Evolutionary conservation across 2,113 vertebrate genomes (phyloP).

Genomic region (Oncorhynchus gorbuscha): DNA sequence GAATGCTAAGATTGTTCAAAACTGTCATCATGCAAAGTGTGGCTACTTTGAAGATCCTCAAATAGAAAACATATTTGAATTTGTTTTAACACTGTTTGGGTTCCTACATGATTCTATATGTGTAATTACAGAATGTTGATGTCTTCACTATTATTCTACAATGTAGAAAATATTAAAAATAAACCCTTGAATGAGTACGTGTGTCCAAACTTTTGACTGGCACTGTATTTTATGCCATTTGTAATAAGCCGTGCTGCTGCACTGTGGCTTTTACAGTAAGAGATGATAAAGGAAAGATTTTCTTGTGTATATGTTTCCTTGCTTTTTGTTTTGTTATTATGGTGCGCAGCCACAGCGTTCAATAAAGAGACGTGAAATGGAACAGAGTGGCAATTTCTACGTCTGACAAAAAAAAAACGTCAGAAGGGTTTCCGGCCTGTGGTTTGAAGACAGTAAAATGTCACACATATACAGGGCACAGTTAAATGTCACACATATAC

Average conservation of each 20-base stretch:
- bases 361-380: conserved; percentile 34
- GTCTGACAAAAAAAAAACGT: conserved; percentile 34
- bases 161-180: too few relatives aligned
- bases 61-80: too few relatives aligned
- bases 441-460: conserved; percentile 51
- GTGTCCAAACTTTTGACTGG: too few relatives aligned
- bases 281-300: conserved; percentile 6
- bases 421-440: conserved; percentile 37
- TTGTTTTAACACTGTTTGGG: too few relatives aligned
- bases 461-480: conserved; percentile 35
- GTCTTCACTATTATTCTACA: too few relatives aligned
- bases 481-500: conserved; percentile 43
- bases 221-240: too few relatives aligned
- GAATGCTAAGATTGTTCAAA: too few relatives aligned
- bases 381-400: conserved; percentile 31
- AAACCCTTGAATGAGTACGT: too few relatives aligned
- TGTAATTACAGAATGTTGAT: too few relatives aligned
- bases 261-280: not conserved
- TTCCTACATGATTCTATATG: too few relatives aligned
- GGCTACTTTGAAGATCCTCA: too few relatives aligned
- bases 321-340: conserved; percentile 10
- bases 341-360: not conserved
- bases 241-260: not conserved
- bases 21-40: too few relatives aligned
- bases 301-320: not conserved